Evolutionary conservation across 2,113 vertebrate species (phyloP), one percentile per base, ranked within the genome.

Genomic region (Polypterus bichir): DNA sequence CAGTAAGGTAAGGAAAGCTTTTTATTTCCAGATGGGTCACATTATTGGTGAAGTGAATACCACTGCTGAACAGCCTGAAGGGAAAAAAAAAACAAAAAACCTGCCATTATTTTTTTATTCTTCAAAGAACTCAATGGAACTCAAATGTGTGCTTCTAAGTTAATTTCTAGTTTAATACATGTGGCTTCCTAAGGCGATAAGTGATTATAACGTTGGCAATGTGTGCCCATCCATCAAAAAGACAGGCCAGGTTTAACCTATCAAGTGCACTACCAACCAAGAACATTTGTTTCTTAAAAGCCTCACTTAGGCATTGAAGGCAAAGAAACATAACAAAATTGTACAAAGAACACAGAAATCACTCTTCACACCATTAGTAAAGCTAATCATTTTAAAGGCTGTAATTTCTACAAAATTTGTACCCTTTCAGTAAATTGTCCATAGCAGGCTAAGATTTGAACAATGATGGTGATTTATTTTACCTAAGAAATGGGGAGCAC

Each of bases 141-240:
- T n/a, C 9, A 48, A 27, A 10, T 55, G 8, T 11, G 7, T 55
- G 45, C 55, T 49, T 49, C n/a, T 52, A 65, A 52, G 49, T 65
- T 54, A 65, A 57, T 61, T 61, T 51, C 54, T n/a, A 56, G 58
- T 58, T 57, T 9, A 5, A 59, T 49, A 27, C 54, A 54, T 47
- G 49, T 54, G 59, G 27, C 27, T 27, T 27, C 27, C 27, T 53
- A 54, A 53, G 54, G 59, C 49, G 27, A 46, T 3, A 49, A 52
- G 49, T 52, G 51, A 3, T 48, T 48, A 62, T 46, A 51, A 11
- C 5, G 47, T 7, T 5, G 9, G 9, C 27, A 46, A 9, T 9
- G 7, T 46, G 6, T 4, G 27, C 9, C 46, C 47, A 58, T 11
- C 8, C 9, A 53, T 64, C 49, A 54, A 45, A 44, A n/a, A 47